Percentiles rank a stretch among this genome's conserved stretches.
Conservation (phyloP, 2,888 invertebrate genomes). For the Ptychoptera contaminata region DNA sequence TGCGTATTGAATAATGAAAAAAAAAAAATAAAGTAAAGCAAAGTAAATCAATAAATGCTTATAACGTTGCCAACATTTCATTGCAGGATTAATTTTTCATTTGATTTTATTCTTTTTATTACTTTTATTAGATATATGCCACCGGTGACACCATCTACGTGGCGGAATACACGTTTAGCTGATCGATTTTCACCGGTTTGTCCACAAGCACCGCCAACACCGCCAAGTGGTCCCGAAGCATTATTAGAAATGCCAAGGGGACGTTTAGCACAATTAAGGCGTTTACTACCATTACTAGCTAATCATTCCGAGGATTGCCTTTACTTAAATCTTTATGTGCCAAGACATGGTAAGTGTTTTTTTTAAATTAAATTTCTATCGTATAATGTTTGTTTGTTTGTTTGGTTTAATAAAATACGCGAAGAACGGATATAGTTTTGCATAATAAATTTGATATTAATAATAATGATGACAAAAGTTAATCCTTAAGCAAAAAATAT, state of each 20-base stretch:
- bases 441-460: background rate
- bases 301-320: slow-evolving; percentile 97
- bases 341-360: slow-evolving; percentile 36
- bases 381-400: too few species aligned
- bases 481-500: background rate
- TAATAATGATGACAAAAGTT: background rate
- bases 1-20: too few species aligned
- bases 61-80: background rate
- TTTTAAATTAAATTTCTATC: too few species aligned
- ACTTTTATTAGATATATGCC: slow-evolving; percentile 63
- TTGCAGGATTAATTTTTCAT: background rate
- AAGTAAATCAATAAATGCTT: background rate
- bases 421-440: background rate
- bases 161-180: slow-evolving; percentile 65
- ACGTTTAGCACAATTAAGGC: slow-evolving; percentile 68
- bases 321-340: slow-evolving; percentile 92
- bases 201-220: slow-evolving; percentile 60
- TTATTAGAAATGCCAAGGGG: slow-evolving; percentile 65
- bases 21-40: background rate
- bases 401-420: background rate
- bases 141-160: slow-evolving; percentile 80
- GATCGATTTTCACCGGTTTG: slow-evolving; percentile 75
- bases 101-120: background rate
- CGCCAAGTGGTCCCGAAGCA: slow-evolving; percentile 34
- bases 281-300: slow-evolving; percentile 64